phyloP scores from a whole-genome alignment of 2,888 invertebrate species.

The Congeria kusceri region DNA sequence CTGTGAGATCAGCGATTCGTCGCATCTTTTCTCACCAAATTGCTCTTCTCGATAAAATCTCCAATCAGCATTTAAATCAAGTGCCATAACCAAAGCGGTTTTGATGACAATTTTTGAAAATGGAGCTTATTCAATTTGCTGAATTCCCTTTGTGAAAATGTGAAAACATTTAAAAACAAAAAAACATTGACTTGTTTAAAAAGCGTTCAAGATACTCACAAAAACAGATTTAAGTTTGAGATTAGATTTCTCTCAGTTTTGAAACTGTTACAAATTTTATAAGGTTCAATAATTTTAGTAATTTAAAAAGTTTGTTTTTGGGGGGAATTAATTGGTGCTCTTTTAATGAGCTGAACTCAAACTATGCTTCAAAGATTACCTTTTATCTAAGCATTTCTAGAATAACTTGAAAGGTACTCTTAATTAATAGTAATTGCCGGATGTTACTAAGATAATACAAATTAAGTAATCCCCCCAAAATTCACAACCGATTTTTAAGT shows the following conservation, averaged over 20 bases:
- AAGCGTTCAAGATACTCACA: no score
- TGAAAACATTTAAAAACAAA: no score
- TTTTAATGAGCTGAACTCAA: background rate
- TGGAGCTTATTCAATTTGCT: no score
- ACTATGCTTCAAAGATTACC: no score
- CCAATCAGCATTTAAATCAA: slow-evolving; percentile 26
- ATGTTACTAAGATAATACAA: no score
- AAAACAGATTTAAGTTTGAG: background rate
- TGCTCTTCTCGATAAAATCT: slow-evolving; percentile 35
- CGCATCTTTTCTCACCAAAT: slow-evolving; percentile 29
- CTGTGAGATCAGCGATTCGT: slow-evolving; percentile 32
- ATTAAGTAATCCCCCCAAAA: no score
- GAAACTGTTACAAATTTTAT: slow-evolving; percentile 6
- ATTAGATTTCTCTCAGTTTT: background rate
- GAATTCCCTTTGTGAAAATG: no score
- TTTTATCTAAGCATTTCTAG: no score
- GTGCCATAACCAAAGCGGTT: slow-evolving; percentile 33
- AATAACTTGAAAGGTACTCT: no score
- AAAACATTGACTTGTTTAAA: no score
- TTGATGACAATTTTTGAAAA: background rate
- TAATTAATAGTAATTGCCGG: no score
- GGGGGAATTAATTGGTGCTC: background rate
- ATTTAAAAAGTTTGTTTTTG: background rate
- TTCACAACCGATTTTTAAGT: no score
- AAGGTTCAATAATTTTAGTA: background rate